phyloP scores from a whole-genome alignment of 2,888 invertebrate genomes.

The Patella depressa region DNA sequence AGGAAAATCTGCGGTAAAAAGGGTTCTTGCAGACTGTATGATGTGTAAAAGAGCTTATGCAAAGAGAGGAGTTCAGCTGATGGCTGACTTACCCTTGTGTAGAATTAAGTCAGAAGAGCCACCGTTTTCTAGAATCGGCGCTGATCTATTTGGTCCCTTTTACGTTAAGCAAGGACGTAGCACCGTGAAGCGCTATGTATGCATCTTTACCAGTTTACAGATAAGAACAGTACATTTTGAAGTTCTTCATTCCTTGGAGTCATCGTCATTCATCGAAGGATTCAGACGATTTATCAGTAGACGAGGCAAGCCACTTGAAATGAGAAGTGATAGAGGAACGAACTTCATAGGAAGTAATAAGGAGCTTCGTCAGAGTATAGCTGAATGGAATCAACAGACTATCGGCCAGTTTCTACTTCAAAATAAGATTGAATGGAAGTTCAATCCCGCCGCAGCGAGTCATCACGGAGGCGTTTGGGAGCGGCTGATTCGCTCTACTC shows the following conservation, averaged over 20 bases:
- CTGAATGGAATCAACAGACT: background rate
- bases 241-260: conserved; percentile 21
- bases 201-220: conserved; percentile 30
- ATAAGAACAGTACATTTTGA: conserved; percentile 31
- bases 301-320: background rate
- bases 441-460: background rate
- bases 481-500: conserved; percentile 30
- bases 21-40: background rate
- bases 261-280: background rate
- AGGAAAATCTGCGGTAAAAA: background rate
- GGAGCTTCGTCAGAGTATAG: background rate
- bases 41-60: conserved; percentile 6
- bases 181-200: conserved; percentile 27
- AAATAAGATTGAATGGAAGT: background rate
- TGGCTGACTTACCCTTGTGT: background rate
- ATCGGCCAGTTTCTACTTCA: background rate
- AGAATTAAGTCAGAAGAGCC: conserved; percentile 1
- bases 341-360: background rate
- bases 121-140: conserved; percentile 26
- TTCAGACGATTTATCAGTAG: background rate
- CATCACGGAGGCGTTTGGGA: conserved; percentile 39
- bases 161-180: conserved; percentile 23
- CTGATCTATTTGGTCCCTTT: conserved; percentile 30
- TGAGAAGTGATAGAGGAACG: background rate
- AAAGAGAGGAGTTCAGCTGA: background rate